Evolutionary conservation across 2,113 vertebrate genomes (phyloP), one percentile per base, ranked within the genome.

Genomic region (Manacus vitellinus): DNA sequence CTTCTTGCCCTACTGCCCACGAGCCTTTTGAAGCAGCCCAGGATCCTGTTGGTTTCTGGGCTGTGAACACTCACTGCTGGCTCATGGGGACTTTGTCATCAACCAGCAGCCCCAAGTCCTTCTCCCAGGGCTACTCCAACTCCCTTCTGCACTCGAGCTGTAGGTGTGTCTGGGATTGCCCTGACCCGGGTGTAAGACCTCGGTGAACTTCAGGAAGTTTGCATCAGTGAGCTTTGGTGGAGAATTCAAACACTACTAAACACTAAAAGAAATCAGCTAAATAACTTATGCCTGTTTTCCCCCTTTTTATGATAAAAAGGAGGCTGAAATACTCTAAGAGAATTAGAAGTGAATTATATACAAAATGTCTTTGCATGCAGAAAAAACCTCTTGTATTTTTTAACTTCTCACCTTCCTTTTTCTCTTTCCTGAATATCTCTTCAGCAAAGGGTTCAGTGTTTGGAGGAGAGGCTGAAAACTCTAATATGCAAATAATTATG

Each of bases 381-480:
- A 77, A 55, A 93, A 47, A 35, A 30, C 11, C 14, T 76, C 1
- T 83, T 88, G 30, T 84, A 33, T 88, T 87, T 92, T 90, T 84
- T 80, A 51, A 72, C 59, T 76, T 49, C 39, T 73, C n/a, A 4
- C 21, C 56, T 56, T 86, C 75, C 63, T 83, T 73, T 94, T 90
- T 61, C 72, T 67, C 51, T 68, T 72, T 70, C 49, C 71, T 16
- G 5, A 76, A 59, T 28, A 58, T 51, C 27, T 31, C 30, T 81
- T 88, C 70, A 87, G 54, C 66, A 72, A 55, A 87, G 75, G 58
- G 51, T 47, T 85, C 80, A 74, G 28, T 80, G 46, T 88, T 89
- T 66, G 43, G 52, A 68, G 59, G n/a, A 95, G 91, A 94, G 72
- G 47, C 76, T 91, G 73, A 89, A 94, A 91, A 93, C 75, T 93